These are phyloP conservation scores for Nomada lathburiana DNA, from an alignment of 2,888 invertebrate species.

Conservation along the genomic window DNA sequence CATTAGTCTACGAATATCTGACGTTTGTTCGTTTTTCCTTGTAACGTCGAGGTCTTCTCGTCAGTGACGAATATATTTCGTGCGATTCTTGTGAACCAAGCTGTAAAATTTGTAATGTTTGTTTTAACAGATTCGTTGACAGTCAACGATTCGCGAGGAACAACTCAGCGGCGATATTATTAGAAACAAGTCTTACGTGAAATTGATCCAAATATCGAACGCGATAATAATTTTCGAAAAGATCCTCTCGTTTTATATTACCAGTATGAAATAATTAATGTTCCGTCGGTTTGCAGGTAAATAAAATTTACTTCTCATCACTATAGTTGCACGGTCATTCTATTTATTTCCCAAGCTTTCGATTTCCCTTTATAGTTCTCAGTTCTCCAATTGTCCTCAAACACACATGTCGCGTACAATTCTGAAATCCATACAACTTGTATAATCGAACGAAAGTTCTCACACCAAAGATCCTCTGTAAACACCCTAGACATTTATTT, in stretches of 20 bases:
- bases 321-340: not conserved
- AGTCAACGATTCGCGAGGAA: not conserved
- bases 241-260: not conserved
- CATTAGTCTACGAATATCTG: not conserved
- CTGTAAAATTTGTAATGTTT: not conserved
- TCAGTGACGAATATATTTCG: slow-evolving; percentile 1
- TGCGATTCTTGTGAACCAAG: not conserved
- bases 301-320: slow-evolving; percentile 11
- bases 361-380: not conserved
- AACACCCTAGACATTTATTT: too few species aligned
- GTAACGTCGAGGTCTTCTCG: not conserved
- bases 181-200: not conserved
- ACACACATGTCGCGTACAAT: too few species aligned
- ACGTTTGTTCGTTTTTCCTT: not conserved
- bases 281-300: not conserved
- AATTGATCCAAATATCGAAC: not conserved
- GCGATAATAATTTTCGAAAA: too few species aligned
- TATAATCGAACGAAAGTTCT: too few species aligned
- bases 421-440: too few species aligned
- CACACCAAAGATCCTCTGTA: too few species aligned
- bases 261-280: not conserved
- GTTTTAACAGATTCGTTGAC: not conserved
- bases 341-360: not conserved
- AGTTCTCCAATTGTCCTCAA: not conserved
- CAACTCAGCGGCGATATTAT: not conserved